phyloP scores from a whole-genome alignment of 2,797 vertebrate species.

The Spondyliosoma cantharus region DNA sequence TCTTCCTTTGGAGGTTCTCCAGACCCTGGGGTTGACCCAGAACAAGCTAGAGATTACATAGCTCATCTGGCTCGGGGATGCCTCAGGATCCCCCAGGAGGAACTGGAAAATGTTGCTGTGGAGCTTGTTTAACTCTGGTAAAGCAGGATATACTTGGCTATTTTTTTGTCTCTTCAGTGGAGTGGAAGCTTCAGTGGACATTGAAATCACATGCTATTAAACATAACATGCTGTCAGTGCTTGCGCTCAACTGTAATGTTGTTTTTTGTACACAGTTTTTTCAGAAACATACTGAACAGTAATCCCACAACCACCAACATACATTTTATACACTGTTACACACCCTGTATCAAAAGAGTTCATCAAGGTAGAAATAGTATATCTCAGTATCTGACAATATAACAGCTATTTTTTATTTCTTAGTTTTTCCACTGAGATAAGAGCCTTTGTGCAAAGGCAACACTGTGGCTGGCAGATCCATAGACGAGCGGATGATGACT shows the following conservation, averaged over 20 bases:
- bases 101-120: too few relatives aligned
- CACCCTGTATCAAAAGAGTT: slow-evolving; percentile 8
- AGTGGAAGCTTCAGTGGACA: too few relatives aligned
- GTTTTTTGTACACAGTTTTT: neutral
- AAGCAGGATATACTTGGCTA: too few relatives aligned
- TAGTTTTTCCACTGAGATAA: neutral
- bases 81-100: too few relatives aligned
- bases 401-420: neutral
- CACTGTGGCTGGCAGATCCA: neutral
- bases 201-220: neutral
- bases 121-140: too few relatives aligned
- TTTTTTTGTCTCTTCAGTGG: too few relatives aligned
- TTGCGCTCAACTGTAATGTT: neutral
- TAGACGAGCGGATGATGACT: slow-evolving; percentile 1
- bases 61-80: too few relatives aligned
- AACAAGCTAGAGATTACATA: too few relatives aligned
- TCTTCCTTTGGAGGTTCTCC: neutral
- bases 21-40: neutral
- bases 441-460: neutral
- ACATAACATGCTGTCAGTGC: slow-evolving; percentile 3
- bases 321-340: slow-evolving; percentile 2
- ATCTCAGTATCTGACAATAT: neutral
- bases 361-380: neutral
- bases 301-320: neutral
- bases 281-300: slow-evolving; percentile 9